Evolutionary conservation across 2,888 invertebrate genomes (phyloP).

Genomic region (Keiferia lycopersicella): DNA sequence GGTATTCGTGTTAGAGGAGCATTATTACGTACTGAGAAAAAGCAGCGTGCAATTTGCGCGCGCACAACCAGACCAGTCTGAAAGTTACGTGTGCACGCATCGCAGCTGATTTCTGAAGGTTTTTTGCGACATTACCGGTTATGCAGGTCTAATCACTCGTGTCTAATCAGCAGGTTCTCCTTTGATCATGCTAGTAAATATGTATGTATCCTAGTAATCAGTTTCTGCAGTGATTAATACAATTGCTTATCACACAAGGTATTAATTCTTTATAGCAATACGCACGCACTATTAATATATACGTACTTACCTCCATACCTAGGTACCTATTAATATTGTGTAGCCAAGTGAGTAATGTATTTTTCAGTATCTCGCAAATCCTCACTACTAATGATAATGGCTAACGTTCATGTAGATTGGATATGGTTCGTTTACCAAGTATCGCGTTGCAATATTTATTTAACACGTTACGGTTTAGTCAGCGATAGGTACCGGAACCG

Average conservation of each 20-base stretch:
- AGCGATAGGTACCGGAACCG: slow-evolving; percentile 13
- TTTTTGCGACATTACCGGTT: slow-evolving; percentile 28
- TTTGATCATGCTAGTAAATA: slow-evolving; percentile 7
- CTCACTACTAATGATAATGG: slow-evolving; percentile 27
- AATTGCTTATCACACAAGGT: slow-evolving; percentile 1
- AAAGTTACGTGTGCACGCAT: slow-evolving; percentile 35
- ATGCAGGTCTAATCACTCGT: slow-evolving; percentile 25
- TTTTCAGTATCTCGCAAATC: slow-evolving; percentile 26
- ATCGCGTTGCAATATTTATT: slow-evolving; percentile 25
- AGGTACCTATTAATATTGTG: neutral
- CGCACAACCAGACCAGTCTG: slow-evolving; percentile 17
- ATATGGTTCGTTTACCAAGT: slow-evolving; percentile 27
- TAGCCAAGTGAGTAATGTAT: neutral
- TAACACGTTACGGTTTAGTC: neutral
- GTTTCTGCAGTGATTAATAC: slow-evolving; percentile 2
- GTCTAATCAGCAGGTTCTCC: slow-evolving; percentile 25
- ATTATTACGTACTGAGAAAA: slow-evolving; percentile 16
- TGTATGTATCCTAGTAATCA: slow-evolving; percentile 9
- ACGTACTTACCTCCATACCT: neutral
- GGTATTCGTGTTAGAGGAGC: slow-evolving; percentile 17
- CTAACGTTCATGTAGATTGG: slow-evolving; percentile 30
- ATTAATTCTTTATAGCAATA: neutral
- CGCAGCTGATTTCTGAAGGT: slow-evolving; percentile 38
- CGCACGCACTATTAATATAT: neutral
- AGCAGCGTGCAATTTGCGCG: slow-evolving; percentile 14